Evolutionary conservation across 2,113 vertebrate species (phyloP), one percentile per base, ranked within the genome.

Genomic region (Trochalopteron elliotii): DNA sequence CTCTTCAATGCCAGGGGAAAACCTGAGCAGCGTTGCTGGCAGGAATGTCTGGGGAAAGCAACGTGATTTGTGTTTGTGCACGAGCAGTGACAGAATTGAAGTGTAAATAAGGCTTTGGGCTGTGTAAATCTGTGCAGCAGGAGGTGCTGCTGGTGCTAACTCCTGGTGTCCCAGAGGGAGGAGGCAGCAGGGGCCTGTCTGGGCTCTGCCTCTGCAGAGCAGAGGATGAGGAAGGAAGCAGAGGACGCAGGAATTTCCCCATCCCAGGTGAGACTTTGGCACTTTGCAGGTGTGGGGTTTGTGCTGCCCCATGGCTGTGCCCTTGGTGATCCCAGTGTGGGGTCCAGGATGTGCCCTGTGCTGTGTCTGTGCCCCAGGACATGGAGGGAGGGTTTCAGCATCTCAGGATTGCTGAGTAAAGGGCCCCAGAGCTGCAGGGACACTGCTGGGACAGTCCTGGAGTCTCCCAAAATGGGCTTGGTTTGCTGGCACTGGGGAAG

Each of bases 261-360:
- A 4, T 16, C 25, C 17, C 2, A 4, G 35, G 15, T 2, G 4
- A 55, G 57, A 12, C 30, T 45, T 45, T 1, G 10, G 17, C 44
- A 6, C 37, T 75, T 31, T 19, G 83, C n/a, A 10, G 0, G 0
- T 10, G 30, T 1, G 16, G 15, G 10, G 35, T 33, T 40, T 27
- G 39, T 0, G 2, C 57, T 57, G 77, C 11, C 6, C 35, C 2
- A 0, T 0, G 8, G 55, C 6, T 31, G 64, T 72, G 57, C 57
- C 53, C 40, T 9, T 40, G 47, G 30, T 19, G 71, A 31, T 37
- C 12, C 23, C 9, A 2, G 2, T 13, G 49, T 7, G 1, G 7
- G 12, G 14, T 39, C 9, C 40, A 40, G 40, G 40, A 40, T 40
- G 40, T 40, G 40, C 40, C 42, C 40, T 40, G 40, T 40, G 55